Conservation (phyloP, 2,113 vertebrate species). For the Canis aureus region DNA sequence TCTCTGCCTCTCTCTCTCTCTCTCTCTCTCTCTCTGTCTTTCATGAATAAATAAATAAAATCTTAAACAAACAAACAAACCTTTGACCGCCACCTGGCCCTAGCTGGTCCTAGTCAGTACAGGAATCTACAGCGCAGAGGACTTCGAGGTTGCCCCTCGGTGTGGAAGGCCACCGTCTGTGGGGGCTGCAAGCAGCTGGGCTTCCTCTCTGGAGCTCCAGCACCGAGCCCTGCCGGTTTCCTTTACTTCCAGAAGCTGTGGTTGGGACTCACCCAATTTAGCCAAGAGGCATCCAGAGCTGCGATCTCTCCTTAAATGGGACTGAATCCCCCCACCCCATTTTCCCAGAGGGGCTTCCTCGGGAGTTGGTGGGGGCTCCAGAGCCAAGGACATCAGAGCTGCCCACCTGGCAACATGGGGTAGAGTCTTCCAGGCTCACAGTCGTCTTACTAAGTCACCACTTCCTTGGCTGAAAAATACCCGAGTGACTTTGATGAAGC, state of each 20-base stretch:
- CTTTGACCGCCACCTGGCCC: not conserved
- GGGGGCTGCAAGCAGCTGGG: not conserved
- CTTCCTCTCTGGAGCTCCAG: not conserved
- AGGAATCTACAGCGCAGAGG: not conserved
- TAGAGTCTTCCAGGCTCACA: not conserved
- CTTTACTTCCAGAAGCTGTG: not conserved
- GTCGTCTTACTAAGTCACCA: not conserved
- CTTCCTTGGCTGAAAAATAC: not conserved
- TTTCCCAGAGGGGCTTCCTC: not conserved
- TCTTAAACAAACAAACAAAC: no score
- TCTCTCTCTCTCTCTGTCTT: no score
- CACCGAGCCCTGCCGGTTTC: not conserved
- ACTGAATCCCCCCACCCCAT: not conserved
- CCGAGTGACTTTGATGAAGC: not conserved
- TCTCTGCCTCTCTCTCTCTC: no score
- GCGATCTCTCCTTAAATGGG: not conserved
- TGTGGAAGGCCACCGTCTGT: not conserved
- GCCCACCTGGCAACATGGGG: not conserved
- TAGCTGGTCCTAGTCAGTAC: not conserved
- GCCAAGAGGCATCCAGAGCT: not conserved
- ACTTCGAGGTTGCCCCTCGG: not conserved
- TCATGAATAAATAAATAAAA: no score
- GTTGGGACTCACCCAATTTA: not conserved
- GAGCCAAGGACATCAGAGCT: not conserved
- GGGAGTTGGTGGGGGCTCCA: not conserved